phyloP scores from a whole-genome alignment of 1,140 invertebrate species.

The Pectinophora gossypiella region DNA sequence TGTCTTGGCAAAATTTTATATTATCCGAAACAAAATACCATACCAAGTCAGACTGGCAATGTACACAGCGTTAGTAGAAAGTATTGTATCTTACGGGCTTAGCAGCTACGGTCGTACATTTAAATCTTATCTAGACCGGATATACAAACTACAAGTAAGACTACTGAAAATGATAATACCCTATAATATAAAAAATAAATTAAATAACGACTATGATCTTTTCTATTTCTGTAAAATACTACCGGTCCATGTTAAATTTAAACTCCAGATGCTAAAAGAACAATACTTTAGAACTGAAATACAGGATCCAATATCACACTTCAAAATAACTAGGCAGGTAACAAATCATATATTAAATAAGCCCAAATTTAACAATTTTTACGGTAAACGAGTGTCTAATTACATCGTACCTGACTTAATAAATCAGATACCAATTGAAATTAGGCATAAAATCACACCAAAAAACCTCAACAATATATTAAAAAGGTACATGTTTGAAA shows the following conservation, averaged over 20 bases:
- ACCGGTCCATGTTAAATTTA: neutral
- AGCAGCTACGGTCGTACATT: neutral
- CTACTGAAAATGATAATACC: neutral
- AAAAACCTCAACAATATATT: too few relatives aligned
- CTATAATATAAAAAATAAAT: neutral
- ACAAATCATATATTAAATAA: too few relatives aligned
- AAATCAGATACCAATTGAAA: too few relatives aligned
- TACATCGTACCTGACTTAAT: too few relatives aligned
- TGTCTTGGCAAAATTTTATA: neutral
- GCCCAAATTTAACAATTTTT: too few relatives aligned
- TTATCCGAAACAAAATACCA: neutral
- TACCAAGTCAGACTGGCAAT: neutral
- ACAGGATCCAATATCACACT: too few relatives aligned
- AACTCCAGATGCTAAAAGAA: too few relatives aligned
- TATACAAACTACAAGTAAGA: neutral
- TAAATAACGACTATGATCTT: neutral
- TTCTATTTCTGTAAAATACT: neutral
- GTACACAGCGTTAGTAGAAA: neutral
- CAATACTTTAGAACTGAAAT: too few relatives aligned
- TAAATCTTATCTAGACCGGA: neutral
- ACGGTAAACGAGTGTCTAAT: too few relatives aligned
- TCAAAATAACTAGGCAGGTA: too few relatives aligned
- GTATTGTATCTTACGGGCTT: neutral
- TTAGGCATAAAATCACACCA: too few relatives aligned
- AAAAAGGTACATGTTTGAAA: too few relatives aligned